Percentiles rank a stretch among this genome's conserved stretches.
Evolutionary conservation across 2,797 vertebrate genomes (phyloP).

Genomic region (Acrossocheilus fasciatus): DNA sequence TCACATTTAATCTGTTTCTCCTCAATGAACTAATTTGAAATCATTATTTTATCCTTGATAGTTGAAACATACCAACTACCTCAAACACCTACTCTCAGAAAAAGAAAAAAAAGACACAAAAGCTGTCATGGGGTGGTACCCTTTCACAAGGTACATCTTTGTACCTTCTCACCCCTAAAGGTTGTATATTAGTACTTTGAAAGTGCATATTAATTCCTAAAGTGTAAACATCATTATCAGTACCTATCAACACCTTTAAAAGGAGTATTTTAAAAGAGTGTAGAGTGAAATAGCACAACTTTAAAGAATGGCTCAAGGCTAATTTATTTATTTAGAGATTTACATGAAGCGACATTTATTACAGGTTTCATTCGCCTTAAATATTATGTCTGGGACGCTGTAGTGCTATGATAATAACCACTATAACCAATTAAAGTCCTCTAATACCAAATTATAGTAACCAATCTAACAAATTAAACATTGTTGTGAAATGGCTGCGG

Average conservation of each 20-base stretch:
- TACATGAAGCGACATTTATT: neutral
- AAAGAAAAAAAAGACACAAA: neutral
- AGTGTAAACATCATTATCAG: neutral
- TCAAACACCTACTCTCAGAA: neutral
- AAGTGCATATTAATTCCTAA: neutral
- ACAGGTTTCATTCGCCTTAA: neutral
- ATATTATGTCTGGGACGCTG: too few relatives aligned
- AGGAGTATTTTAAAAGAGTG: neutral
- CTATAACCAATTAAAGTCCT: neutral
- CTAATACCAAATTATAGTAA: neutral
- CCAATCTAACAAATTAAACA: neutral
- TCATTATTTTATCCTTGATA: neutral
- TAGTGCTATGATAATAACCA: neutral
- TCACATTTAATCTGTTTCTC: neutral
- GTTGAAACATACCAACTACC: neutral
- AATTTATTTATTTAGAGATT: neutral
- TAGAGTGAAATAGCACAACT: neutral
- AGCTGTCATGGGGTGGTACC: neutral
- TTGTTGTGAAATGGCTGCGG: constrained; percentile 62
- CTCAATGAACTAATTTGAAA: neutral
- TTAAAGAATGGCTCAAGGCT: neutral
- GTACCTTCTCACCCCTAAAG: neutral
- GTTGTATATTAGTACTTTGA: neutral
- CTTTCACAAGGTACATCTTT: neutral
- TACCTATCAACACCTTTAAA: neutral